Conservation (phyloP, 2,797 vertebrate species). For the Garrulus glandarius region DNA sequence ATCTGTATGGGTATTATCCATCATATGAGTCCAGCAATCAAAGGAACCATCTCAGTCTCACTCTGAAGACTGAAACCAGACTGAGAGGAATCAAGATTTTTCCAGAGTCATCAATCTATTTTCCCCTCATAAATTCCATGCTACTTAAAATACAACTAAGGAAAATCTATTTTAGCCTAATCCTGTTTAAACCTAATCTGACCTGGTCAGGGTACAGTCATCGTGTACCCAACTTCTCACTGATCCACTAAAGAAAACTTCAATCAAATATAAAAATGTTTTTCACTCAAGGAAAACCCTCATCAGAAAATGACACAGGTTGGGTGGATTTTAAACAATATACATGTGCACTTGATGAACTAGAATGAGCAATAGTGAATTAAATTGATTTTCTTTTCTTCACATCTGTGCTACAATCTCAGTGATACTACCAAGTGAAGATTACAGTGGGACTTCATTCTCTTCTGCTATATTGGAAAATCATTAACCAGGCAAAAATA, state of each 20-base stretch:
- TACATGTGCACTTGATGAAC: neutral
- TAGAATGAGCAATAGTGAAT: neutral
- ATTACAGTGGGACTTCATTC: neutral
- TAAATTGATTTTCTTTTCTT: neutral
- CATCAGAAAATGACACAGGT: neutral
- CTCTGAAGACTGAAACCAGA: neutral
- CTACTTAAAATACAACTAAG: slow-evolving; percentile 52
- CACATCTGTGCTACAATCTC: neutral
- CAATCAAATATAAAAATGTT: neutral
- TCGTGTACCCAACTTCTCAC: neutral
- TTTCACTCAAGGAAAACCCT: neutral
- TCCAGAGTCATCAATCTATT: slow-evolving; percentile 3
- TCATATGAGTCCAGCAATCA: neutral
- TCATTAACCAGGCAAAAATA: neutral
- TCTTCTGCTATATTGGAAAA: neutral
- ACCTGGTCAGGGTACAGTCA: neutral
- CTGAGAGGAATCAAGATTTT: slow-evolving; percentile 7
- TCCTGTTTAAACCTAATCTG: slow-evolving; percentile 61
- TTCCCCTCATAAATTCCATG: slow-evolving; percentile 26
- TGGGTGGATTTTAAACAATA: neutral
- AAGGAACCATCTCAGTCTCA: neutral
- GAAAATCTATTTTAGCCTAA: slow-evolving; percentile 56
- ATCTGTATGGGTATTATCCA: neutral
- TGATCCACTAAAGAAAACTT: neutral
- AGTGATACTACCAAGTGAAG: neutral